Conservation (phyloP, 2,888 invertebrate genomes). For the Drosophila prolongata region DNA sequence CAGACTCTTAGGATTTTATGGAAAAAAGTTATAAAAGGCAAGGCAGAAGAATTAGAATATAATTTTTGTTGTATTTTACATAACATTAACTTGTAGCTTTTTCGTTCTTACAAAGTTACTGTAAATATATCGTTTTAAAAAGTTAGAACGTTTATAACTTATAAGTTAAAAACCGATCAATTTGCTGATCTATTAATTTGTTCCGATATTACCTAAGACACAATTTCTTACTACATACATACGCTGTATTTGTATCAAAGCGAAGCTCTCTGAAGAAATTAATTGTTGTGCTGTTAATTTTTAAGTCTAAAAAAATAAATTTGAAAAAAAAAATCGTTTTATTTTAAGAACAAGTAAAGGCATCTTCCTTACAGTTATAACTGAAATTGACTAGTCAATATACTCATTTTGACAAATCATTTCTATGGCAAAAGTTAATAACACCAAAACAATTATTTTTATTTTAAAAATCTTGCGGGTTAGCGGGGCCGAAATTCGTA, state of each 20-base stretch:
- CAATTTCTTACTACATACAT: slow-evolving; percentile 41
- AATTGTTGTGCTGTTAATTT: slow-evolving; percentile 70
- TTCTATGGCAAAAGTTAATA: too few relatives aligned
- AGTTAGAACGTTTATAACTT: slow-evolving; percentile 17
- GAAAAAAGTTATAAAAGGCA: slow-evolving; percentile 83
- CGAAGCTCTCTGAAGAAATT: slow-evolving; percentile 62
- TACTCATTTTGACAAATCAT: too few relatives aligned
- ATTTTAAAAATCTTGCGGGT: neutral
- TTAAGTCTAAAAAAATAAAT: slow-evolving; percentile 52
- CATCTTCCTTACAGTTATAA: too few relatives aligned
- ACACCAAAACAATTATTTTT: too few relatives aligned
- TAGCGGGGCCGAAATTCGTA: neutral
- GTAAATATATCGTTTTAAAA: slow-evolving; percentile 62
- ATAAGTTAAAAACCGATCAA: neutral
- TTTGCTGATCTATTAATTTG: slow-evolving; percentile 7
- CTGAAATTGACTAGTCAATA: too few relatives aligned
- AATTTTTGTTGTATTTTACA: slow-evolving; percentile 29
- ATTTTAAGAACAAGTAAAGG: neutral
- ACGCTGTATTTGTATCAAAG: slow-evolving; percentile 49
- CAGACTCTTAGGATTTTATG: slow-evolving; percentile 84
- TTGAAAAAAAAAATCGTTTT: neutral
- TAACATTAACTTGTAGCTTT: slow-evolving; percentile 7
- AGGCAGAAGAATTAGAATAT: slow-evolving; percentile 30
- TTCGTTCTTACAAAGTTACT: slow-evolving; percentile 58
- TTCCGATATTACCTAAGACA: slow-evolving; percentile 16